Percentiles rank a stretch among this genome's conserved stretches.
Evolutionary conservation across 2,113 vertebrate species (phyloP).

Genomic region (Puntigrus tetrazona): DNA sequence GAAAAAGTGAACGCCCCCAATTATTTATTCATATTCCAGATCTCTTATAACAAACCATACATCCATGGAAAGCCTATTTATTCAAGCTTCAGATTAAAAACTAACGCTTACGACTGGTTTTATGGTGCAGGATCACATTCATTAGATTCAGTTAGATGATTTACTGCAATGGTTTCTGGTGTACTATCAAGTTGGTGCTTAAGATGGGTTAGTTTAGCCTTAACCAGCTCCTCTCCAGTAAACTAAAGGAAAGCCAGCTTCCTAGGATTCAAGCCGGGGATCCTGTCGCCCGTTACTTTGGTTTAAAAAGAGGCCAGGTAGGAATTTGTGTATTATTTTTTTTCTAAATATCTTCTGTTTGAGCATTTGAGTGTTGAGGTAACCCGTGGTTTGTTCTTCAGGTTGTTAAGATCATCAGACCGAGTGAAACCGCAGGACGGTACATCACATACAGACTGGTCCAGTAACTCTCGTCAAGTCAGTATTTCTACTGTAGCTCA

Average conservation of each 20-base stretch:
- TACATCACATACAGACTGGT: conserved; percentile 98
- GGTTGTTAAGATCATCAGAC: conserved; percentile 98
- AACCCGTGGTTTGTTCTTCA: conserved; percentile 55
- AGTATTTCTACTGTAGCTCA: not conserved
- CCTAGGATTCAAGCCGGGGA: conserved; percentile 96
- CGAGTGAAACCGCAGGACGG: conserved; percentile 92
- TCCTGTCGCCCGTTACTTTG: conserved; percentile 95
- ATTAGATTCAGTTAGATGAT: not conserved
- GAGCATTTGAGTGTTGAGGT: not conserved
- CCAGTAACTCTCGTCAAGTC: conserved; percentile 71
- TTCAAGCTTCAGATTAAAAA: too few relatives aligned
- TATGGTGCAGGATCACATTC: too few relatives aligned
- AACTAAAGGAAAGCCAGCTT: conserved; percentile 94
- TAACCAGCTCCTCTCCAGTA: conserved; percentile 74
- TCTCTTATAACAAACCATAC: too few relatives aligned
- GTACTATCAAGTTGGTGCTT: not conserved
- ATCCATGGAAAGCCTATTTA: too few relatives aligned
- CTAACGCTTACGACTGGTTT: too few relatives aligned
- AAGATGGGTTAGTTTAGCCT: conserved; percentile 31
- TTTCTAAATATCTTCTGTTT: not conserved
- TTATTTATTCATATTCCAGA: too few relatives aligned
- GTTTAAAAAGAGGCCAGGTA: conserved; percentile 97
- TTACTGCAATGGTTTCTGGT: too few relatives aligned
- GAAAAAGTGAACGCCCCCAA: too few relatives aligned
- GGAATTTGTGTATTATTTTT: not conserved